Evolutionary conservation across 2,888 invertebrate genomes (phyloP).

Genomic region (Ophonus ardosiacus): DNA sequence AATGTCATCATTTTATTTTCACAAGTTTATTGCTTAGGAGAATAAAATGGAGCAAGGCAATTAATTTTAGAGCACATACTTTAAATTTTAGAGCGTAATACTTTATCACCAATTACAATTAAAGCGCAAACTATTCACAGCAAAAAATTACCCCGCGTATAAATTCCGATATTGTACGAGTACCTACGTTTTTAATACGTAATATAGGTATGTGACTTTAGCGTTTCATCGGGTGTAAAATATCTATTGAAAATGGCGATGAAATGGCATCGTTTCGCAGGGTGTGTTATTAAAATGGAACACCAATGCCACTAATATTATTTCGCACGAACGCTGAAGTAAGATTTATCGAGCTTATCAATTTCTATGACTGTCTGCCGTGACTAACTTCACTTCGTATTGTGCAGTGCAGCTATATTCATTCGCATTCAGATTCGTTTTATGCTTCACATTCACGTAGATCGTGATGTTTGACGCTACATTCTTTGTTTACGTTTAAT

Average conservation of each 20-base stretch:
- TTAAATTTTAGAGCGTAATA: neutral
- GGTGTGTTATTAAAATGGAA: conserved; percentile 36
- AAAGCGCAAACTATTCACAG: conserved; percentile 16
- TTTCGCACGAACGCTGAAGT: conserved; percentile 52
- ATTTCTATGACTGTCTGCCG: conserved; percentile 52
- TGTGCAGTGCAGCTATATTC: conserved; percentile 18
- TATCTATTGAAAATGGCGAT: conserved; percentile 20
- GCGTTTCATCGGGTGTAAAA: neutral
- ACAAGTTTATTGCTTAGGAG: conserved; percentile 5
- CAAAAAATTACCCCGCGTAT: conserved; percentile 7
- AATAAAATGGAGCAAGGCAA: conserved; percentile 7
- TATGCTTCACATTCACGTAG: conserved; percentile 27
- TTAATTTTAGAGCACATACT: neutral
- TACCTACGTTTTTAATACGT: neutral
- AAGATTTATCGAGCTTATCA: conserved; percentile 59
- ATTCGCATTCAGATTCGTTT: conserved; percentile 33
- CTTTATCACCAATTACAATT: conserved; percentile 27
- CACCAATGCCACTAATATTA: conserved; percentile 53
- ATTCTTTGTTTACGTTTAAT: conserved; percentile 38
- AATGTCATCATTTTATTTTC: too few species aligned
- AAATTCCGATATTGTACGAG: neutral
- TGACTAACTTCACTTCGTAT: conserved; percentile 50
- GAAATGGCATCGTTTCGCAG: conserved; percentile 27
- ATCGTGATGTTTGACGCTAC: conserved; percentile 36
- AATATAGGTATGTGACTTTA: neutral